Conservation (phyloP, 2,113 vertebrate species). For the Phylloscopus trochilus region DNA sequence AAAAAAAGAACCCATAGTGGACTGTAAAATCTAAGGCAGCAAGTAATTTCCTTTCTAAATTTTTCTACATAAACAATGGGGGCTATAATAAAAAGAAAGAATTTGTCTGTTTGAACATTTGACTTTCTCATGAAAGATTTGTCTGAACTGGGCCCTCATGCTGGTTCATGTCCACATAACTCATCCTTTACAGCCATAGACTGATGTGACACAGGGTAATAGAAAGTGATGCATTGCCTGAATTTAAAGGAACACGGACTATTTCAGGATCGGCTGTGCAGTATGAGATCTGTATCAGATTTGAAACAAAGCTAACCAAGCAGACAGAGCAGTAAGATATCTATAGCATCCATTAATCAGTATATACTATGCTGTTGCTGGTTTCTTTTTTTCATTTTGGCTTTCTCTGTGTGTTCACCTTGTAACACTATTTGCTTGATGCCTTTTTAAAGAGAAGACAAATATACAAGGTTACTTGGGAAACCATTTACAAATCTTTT, state of each 20-base stretch:
- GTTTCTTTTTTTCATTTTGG: not conserved
- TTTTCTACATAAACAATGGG: constrained; percentile 1
- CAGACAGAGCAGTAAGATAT: constrained; percentile 75
- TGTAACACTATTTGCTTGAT: constrained; percentile 16
- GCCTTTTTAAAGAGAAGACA: constrained; percentile 55
- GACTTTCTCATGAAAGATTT: constrained; percentile 59
- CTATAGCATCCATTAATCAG: constrained; percentile 78
- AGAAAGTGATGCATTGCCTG: constrained; percentile 81
- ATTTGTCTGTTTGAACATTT: constrained; percentile 32
- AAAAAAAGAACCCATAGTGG: not conserved
- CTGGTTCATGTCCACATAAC: constrained; percentile 73
- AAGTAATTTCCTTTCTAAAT: not conserved
- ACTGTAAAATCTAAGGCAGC: not conserved
- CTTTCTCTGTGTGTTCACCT: not conserved
- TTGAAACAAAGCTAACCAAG: constrained; percentile 81
- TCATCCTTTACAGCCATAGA: constrained; percentile 74
- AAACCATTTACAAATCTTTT: not conserved
- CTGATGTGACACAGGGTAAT: constrained; percentile 75
- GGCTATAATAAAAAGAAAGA: not conserved
- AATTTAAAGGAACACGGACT: constrained; percentile 79
- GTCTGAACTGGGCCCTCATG: constrained; percentile 52
- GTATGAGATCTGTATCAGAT: constrained; percentile 78
- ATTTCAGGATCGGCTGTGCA: constrained; percentile 73
- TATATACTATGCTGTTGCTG: constrained; percentile 14
- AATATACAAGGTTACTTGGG: constrained; percentile 20